These are phyloP conservation scores for Tychaedon coryphoeus DNA, from an alignment of 2,113 vertebrate genomes.

Conservation along the genomic window DNA sequence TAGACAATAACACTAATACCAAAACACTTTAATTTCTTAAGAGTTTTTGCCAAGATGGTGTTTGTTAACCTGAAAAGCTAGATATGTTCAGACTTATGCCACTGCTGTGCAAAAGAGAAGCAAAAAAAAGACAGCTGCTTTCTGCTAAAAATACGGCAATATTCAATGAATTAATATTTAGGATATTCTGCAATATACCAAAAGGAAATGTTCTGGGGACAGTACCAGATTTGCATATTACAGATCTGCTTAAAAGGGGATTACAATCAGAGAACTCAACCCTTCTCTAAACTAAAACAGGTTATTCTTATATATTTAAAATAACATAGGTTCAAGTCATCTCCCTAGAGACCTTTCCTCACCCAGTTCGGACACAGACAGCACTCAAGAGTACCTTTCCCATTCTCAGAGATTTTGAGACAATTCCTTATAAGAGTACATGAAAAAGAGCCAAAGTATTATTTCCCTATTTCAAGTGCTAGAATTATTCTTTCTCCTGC, in stretches of 20 bases:
- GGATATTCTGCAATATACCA: accelerated
- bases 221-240: neutral
- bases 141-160: neutral
- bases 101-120: neutral
- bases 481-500: neutral
- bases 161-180: neutral
- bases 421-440: neutral
- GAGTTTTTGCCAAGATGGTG: neutral
- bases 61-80: neutral
- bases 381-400: neutral
- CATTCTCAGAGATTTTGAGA: neutral
- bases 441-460: neutral
- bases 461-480: neutral
- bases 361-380: neutral
- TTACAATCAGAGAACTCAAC: neutral
- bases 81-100: neutral
- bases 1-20: neutral
- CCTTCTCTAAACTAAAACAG: neutral
- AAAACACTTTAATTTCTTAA: neutral
- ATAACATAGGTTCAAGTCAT: neutral
- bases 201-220: neutral
- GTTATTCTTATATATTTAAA: neutral
- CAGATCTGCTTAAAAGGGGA: neutral
- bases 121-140: neutral
- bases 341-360: neutral